Evolutionary conservation across 2,797 vertebrate species (phyloP), one percentile per base, ranked within the genome.

Genomic region (Aythya fuligula): DNA sequence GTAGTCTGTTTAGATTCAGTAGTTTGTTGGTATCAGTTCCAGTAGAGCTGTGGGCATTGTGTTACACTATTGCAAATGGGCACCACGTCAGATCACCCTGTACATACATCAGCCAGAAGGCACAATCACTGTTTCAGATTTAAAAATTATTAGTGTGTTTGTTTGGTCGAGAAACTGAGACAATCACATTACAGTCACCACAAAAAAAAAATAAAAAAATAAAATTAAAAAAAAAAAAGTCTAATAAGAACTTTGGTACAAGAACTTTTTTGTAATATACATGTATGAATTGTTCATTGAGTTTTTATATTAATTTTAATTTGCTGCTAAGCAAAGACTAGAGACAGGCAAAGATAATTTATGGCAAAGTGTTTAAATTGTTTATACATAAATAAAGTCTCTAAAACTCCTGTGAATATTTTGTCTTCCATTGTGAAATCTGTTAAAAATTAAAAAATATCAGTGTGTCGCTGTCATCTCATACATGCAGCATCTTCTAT

Each of bases 371-470:
- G 99, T 99, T 99, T 99, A 98, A 99, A 99, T 98, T 98, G 99
- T 99, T 99, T 99, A 99, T 99, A 99, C 99, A 99, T 99, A 99
- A 98, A 99, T 99, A 99, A 99, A 99, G 99, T 99, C 99, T 99
- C 99, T 99, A 99, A 99, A 99, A 99, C 98, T 98, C 98, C 99
- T 99, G 99, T 99, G 99, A 99, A 99, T 86, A 91, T 98, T 98
- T 98, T 98, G 98, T 98, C 98, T 99, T 98, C 94, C 95, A 54
- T 97, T 94, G 98, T 98, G 97, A 84, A 94, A 90, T 96, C 96
- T 90, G 92, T 94, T 96, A 86, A n/a, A 81, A 38, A 39, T 0
- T 2, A 72, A 54, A 53, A 89, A 60, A 16, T 3, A 14, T 6
- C 2, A 12, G n/a, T 65, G 56, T 74, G 79, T 73, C 45, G 1